A percentile compares a stretch with the other conserved stretches of the same genome.
phyloP scores from a whole-genome alignment of 2,888 invertebrate species.

The Polietes domitor region DNA sequence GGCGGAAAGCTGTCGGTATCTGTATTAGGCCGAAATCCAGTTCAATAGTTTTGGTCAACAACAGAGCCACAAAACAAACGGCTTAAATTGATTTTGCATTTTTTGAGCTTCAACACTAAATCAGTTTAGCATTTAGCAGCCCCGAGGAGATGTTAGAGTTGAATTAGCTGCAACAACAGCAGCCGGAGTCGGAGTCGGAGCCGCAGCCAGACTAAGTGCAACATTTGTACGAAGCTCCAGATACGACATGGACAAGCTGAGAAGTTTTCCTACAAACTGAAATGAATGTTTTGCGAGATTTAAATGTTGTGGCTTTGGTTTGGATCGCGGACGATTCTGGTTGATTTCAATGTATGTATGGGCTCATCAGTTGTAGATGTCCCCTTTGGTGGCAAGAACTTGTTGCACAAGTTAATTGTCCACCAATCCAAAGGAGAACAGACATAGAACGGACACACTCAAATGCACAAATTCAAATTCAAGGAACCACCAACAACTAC shows the following conservation, averaged over 20 bases:
- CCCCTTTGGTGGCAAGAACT: constrained; percentile 64
- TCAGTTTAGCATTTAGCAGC: constrained; percentile 69
- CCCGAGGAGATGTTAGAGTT: constrained; percentile 66
- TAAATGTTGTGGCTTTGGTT: constrained; percentile 16
- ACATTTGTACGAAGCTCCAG: constrained; percentile 9
- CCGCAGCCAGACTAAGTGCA: constrained; percentile 47
- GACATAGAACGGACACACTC: constrained; percentile 12
- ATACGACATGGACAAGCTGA: background rate
- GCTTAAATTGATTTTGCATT: constrained; percentile 77
- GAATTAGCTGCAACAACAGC: constrained; percentile 61
- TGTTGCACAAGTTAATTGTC: constrained; percentile 68
- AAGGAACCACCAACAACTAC: constrained; percentile 34
- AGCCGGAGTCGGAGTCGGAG: constrained; percentile 12
- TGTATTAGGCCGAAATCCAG: constrained; percentile 59
- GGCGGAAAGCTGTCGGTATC: constrained; percentile 15
- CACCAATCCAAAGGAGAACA: constrained; percentile 32
- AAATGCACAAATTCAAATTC: constrained; percentile 25
- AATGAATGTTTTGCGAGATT: constrained; percentile 11
- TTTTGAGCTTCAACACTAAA: constrained; percentile 68
- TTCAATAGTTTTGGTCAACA: constrained; percentile 56
- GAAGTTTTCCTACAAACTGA: background rate
- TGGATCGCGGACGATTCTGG: background rate
- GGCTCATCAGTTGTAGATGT: constrained; percentile 65
- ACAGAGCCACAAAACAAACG: constrained; percentile 68
- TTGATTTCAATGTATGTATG: constrained; percentile 48